Evolutionary conservation across 2,797 vertebrate species (phyloP), one percentile per base, ranked within the genome.

Genomic region (Discoglossus pictus): DNA sequence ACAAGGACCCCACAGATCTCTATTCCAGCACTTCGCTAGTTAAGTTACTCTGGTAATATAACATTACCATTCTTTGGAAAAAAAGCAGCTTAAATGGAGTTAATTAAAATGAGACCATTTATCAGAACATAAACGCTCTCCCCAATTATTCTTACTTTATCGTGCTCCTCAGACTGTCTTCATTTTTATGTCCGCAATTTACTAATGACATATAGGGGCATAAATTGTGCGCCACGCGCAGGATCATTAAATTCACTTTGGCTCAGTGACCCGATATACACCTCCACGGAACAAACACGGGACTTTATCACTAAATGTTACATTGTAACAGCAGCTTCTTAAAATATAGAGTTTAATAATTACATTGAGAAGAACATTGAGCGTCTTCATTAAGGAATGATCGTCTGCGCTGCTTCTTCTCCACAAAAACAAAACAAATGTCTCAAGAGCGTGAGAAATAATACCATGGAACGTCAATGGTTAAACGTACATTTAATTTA

Each of bases 191-290:
- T 84, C 83, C 81, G 84, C 81, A 87, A 83, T 88, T 55, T 89
- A 83, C 70, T 76, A 81, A 80, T 93, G 92, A 95, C 93, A 89
- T 83, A 90, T 81, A 75, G 84, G 83, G 86, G 90, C 90, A 90
- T 87, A 92, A 92, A 92, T 93, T 74, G 90, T 89, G 84, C 65
- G 61, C 82, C 83, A 89, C 86, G 88, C 91, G 89, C 82, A 75
- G 89, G 88, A 84, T 83, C 88, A 95, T 97, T 93, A 95, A 91
- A 93, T 93, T 91, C 84, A 82, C 87, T 76, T 91, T 87, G 90
- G 89, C 86, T 93, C 91, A 93, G 87, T 94, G 92, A 92, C 90
- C 90, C 77, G 84, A 87, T 85, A 70, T 84, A 88, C 86, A 89
- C 91, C 87, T 90, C 88, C 89, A 92, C 91, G 88, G 88, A 90